A percentile compares a stretch with the other conserved stretches of the same genome.
Conservation (phyloP, 2,888 invertebrate genomes). For the Lordiphosa fenestrarum region DNA sequence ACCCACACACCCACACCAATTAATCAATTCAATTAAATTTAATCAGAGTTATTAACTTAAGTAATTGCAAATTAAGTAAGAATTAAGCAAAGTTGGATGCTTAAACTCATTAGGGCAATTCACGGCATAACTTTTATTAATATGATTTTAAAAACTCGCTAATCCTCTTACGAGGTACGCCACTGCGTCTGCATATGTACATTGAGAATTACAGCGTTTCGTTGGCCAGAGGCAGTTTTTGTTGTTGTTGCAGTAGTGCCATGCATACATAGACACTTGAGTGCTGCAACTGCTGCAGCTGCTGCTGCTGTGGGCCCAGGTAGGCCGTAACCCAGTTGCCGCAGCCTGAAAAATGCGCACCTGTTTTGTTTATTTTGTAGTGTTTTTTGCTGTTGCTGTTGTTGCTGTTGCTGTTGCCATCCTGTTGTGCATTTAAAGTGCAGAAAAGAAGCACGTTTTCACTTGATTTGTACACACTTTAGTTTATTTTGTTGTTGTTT, state of each 20-base stretch:
- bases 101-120: no score
- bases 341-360: conserved; percentile 58
- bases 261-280: conserved; percentile 43
- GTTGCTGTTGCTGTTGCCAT: conserved; percentile 26
- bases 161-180: no score
- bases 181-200: conserved; percentile 11
- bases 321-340: conserved; percentile 45
- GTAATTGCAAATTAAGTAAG: no score
- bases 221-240: conserved; percentile 48
- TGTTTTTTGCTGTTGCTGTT: conserved; percentile 25
- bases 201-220: conserved; percentile 50
- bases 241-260: conserved; percentile 15
- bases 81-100: no score
- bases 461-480: conserved; percentile 1
- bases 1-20: no score
- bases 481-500: background rate
- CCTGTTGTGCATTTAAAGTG: conserved; percentile 59
- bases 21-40: no score
- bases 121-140: no score
- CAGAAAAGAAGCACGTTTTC: conserved; percentile 16
- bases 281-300: conserved; percentile 2
- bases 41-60: no score
- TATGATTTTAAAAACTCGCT: no score
- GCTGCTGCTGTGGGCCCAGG: conserved; percentile 18
- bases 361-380: conserved; percentile 70